Base-by-base conservation (phyloP, 92 coral and sea anemone species). In the Porites rus region DNA sequence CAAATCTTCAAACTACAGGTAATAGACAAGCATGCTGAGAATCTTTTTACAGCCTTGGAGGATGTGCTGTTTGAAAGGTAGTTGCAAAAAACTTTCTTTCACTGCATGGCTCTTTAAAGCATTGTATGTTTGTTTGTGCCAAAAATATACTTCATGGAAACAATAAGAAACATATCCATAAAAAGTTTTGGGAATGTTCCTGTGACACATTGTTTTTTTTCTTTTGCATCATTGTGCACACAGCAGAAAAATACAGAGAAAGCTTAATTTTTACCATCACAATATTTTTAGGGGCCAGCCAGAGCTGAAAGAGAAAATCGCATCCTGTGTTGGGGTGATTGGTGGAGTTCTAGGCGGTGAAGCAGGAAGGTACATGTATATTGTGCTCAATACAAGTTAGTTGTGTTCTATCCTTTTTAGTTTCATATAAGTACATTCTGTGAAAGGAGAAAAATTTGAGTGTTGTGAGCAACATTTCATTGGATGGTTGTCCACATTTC, bases 291-390 rank as follows among this genome's bases (percentile, higher is more conserved):
- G 98, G 80, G 96, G 93, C 31, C 76, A 86, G 68, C 86, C 84
- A 71, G 98, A 97, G 53, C 82, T 97, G 21, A 97, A 97, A 83
- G 99, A 97, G 46, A 96, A 91, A 80, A 70, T 97, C 19, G 94
- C 96, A 18, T 74, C 84, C 17, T 97, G 99, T 79, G 79, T 94
- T 75, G 98, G 96, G 38, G 83, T 93, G 51, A 88, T 97, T 65
- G 96, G 94, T 28, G 92, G 95, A 54, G 82, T 92, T 75, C 91
- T 97, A 62, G 98, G 99, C 25, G 80, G 90, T 86, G 99, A 97
- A 10, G 89, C 98, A 1, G 93, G 96, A 82, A 96, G 98, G 99
- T 96, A 82, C 13, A 31, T 8, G 20, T 17, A 28, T 46, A 11
- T 8, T 13, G 46, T 38, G 46, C 46, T 38, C 46, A 38, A 4